Conservation (phyloP, 2,113 vertebrate genomes). For the Perca fluviatilis region DNA sequence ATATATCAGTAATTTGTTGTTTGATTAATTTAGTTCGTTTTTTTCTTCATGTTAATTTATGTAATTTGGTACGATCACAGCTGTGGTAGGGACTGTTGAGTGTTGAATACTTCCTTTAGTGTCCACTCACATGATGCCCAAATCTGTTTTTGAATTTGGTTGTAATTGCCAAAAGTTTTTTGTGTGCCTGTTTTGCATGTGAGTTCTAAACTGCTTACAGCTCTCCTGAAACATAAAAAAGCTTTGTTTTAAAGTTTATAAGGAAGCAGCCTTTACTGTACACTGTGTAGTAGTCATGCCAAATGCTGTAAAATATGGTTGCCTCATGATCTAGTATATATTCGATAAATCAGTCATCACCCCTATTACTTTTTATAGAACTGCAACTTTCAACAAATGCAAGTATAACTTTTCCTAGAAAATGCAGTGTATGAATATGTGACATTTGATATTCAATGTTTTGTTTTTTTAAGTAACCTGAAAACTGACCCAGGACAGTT, state of each 20-base stretch:
- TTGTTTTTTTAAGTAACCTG: slow-evolving; percentile 16
- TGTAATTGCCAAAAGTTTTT: slow-evolving; percentile 5
- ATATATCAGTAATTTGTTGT: neutral
- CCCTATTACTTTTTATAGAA: neutral
- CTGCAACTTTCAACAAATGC: neutral
- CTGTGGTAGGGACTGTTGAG: neutral
- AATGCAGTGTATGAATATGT: neutral
- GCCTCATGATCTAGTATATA: slow-evolving; percentile 8
- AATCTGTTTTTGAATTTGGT: neutral
- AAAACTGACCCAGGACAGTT: neutral
- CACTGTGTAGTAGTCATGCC: neutral
- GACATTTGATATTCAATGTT: slow-evolving; percentile 22
- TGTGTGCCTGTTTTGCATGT: neutral
- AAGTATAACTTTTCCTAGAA: slow-evolving; percentile 16
- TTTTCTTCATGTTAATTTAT: no score
- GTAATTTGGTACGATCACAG: neutral
- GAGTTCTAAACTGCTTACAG: neutral
- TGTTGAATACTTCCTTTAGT: neutral
- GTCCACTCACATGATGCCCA: neutral
- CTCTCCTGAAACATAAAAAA: slow-evolving; percentile 2
- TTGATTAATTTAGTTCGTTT: neutral
- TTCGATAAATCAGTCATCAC: slow-evolving; percentile 30
- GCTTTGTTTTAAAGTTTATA: neutral
- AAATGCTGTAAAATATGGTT: neutral
- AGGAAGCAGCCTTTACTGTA: neutral